Base-by-base conservation (phyloP, 2,113 vertebrate species). In the Danio rerio region DNA sequence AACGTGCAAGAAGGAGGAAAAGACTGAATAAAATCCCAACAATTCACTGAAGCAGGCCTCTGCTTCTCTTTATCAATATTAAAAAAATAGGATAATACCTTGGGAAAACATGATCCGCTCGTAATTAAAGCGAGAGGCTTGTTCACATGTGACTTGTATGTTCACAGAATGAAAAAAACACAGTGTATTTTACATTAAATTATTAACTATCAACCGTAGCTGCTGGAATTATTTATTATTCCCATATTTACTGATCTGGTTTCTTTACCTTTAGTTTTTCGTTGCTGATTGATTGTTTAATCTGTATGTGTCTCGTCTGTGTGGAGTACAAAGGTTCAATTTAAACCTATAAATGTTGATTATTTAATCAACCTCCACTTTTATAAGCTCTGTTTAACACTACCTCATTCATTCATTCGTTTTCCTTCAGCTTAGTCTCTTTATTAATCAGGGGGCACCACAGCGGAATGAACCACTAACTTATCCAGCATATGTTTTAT, bases 111-210 rank as follows among this genome's bases (percentile, higher is more conserved):
- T 59, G 79, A 68, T 58, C 59, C 49, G 10, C 56, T 77, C 21
- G 55, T 59, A 86, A 81, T 86, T 86, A 86, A 78, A 61, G 56
- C n/a, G 65, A 21, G 78, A 6, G 42, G 55, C 18, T 69, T 52
- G 2, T 59, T 69, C 84, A 47, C 43, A 61, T 61, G 40, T 8
- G 56, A 76, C 55, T 20, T 18, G 0, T 45, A 9, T 56, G 43
- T 9, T 40, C 9, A 65, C 62, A 63, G 6, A 15, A 65, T 40
- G 56, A 9, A 56, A 56, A 74, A 15, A 53, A 12, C 2, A 16
- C 6, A 65, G 31, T 0, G 0, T 65, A 15, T 42, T 42, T 65
- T 16, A 65, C 31, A 7, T 31, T 31, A 31, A 3, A 31, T 31
- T 31, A 31, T 31, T 31, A 31, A 31, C 3, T 31, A 31, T 31